A percentile compares a stretch with the other conserved stretches of the same genome.
These are phyloP conservation scores for Sebastes oblongus DNA, from an alignment of 2,797 vertebrate genomes.

Conservation along the genomic window DNA sequence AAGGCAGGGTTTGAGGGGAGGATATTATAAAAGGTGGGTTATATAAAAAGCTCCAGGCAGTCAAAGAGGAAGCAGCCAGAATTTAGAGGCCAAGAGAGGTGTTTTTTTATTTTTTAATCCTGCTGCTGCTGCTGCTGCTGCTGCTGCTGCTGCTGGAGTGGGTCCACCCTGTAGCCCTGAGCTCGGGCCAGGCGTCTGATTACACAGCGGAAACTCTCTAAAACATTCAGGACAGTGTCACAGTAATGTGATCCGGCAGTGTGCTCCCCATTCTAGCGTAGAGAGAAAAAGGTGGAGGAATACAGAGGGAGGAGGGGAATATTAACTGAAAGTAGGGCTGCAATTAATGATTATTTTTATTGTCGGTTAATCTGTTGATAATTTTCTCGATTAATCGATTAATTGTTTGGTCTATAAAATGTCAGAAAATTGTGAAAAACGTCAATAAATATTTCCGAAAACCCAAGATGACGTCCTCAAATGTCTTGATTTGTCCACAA, in stretches of 20 bases:
- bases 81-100: slow-evolving; percentile 17
- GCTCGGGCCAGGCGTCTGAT: slow-evolving; percentile 58
- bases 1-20: slow-evolving; percentile 14
- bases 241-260: slow-evolving; percentile 64
- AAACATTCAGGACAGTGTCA: slow-evolving; percentile 79
- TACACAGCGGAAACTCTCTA: slow-evolving; percentile 80
- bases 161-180: slow-evolving; percentile 26
- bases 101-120: slow-evolving; percentile 34
- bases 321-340: no score
- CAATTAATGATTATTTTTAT: no score
- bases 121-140: not conserved
- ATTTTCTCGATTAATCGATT: no score
- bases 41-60: slow-evolving; percentile 61
- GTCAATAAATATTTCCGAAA: accelerated
- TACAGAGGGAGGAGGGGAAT: not conserved
- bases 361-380: no score
- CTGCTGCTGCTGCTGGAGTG: not conserved
- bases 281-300: not conserved
- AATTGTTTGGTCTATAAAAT: no score
- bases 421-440: no score
- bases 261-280: slow-evolving; percentile 9
- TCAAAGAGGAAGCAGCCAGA: slow-evolving; percentile 21
- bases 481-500: no score
- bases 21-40: slow-evolving; percentile 50
- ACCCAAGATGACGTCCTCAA: no score